A percentile compares a stretch with the other conserved stretches of the same genome.
phyloP scores from a whole-genome alignment of 2,888 invertebrate species.

The Limenitis camilla region DNA sequence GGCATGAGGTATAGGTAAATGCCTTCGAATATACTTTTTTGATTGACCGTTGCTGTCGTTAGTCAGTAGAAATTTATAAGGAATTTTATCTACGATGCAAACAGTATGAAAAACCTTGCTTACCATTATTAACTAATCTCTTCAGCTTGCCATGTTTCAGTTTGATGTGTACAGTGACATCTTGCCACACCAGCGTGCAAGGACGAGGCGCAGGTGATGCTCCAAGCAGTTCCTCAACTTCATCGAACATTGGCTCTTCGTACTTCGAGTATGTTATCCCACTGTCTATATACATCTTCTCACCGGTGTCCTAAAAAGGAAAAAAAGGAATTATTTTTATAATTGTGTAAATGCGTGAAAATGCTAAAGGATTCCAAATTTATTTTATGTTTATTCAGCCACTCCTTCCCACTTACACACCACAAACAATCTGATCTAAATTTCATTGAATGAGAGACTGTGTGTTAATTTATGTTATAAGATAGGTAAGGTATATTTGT shows the following conservation, averaged over 20 bases:
- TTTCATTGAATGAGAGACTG: too few relatives aligned
- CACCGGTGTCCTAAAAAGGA: constrained; percentile 39
- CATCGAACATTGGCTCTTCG: constrained; percentile 46
- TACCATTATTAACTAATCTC: constrained; percentile 85
- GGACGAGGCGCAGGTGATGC: constrained; percentile 73
- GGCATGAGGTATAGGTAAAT: too few relatives aligned
- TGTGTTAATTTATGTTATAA: too few relatives aligned
- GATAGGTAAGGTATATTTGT: too few relatives aligned
- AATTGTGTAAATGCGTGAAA: background rate
- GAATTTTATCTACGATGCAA: background rate
- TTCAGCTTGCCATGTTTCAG: constrained; percentile 72
- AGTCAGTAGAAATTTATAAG: too few relatives aligned
- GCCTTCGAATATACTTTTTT: too few relatives aligned
- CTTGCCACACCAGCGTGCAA: constrained; percentile 86
- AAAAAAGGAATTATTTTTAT: background rate
- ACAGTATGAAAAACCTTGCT: constrained; percentile 20
- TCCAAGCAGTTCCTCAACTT: constrained; percentile 68
- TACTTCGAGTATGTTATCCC: constrained; percentile 31
- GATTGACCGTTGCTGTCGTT: too few relatives aligned
- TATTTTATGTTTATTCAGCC: too few relatives aligned
- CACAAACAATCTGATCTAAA: too few relatives aligned
- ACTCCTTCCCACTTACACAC: too few relatives aligned
- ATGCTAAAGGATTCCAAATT: too few relatives aligned
- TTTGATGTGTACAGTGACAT: constrained; percentile 82
- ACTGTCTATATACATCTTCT: constrained; percentile 34